phyloP scores from a whole-genome alignment of 2,113 vertebrate species.

The Emydocephalus ijimae region DNA sequence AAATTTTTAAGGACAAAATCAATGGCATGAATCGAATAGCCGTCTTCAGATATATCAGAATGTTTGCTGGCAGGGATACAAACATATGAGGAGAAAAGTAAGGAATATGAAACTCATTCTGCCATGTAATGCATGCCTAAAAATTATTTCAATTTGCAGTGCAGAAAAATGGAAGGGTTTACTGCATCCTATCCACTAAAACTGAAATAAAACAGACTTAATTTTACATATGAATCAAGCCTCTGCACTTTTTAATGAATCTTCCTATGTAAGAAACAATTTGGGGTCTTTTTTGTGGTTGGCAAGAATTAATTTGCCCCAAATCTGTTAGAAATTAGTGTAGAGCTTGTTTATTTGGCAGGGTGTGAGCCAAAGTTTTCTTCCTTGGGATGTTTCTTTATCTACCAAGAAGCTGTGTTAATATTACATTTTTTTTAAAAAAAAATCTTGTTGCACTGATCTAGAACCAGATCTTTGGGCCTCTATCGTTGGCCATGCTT shows the following conservation, averaged over 20 bases:
- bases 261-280: not conserved
- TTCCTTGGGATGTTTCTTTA: not conserved
- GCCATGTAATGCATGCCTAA: not conserved
- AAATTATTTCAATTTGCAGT: slow-evolving; percentile 4
- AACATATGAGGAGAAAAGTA: not conserved
- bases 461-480: not conserved
- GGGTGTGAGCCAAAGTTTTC: not conserved
- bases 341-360: not conserved
- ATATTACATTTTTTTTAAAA: not conserved
- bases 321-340: not conserved
- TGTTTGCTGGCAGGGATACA: not conserved
- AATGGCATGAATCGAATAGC: not conserved
- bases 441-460: not conserved
- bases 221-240: not conserved
- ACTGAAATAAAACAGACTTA: not conserved
- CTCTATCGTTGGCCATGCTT: not conserved
- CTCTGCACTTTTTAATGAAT: not conserved
- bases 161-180: not conserved
- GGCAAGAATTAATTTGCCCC: not conserved
- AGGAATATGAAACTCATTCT: not conserved
- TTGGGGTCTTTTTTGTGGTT: not conserved
- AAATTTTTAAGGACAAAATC: not conserved
- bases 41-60: not conserved
- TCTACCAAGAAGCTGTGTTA: not conserved
- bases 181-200: not conserved